Evolutionary conservation across 2,888 invertebrate species (phyloP), one percentile per base, ranked within the genome.

Genomic region (Drosophila subsilvestris): DNA sequence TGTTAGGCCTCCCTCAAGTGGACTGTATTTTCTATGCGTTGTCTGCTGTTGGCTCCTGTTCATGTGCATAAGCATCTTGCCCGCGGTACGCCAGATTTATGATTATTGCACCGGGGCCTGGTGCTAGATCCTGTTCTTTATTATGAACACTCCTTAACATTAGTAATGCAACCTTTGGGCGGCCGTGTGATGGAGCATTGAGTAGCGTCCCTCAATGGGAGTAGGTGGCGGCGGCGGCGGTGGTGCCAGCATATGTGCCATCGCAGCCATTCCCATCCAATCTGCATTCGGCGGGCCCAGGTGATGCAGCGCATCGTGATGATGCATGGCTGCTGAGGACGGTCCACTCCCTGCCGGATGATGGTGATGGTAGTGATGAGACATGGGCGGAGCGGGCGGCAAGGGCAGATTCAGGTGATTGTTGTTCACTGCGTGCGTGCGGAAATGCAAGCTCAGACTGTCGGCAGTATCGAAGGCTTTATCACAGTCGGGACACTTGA

Each of bases 401-500:
- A 91, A 65, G 0, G 91, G 90, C 14, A 90, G 71, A 53, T 83
- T 86, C 1, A 91, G 70, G 9, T 90, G 66, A 70, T 83, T 88
- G 67, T 79, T 88, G 43, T 83, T 89, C 5, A 71, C 76, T 0
- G 89, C 90, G 71, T 92, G 92, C 3, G 90, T 90, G 12, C 92
- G 92, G 60, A 92, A 92, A 75, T 92, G 92, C 2, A 90, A 72
- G 51, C 90, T 91, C 12, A 92, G 79, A 61, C 89, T 90, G 29
- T 90, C 88, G 0, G 92, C 90, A 2, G 92, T 89, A 32, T 91
- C 87, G 60, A 91, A 92, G 7, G 91, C 91, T 59, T 92, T 91
- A 75, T 91, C 90, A 74, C 92, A 92, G 54, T 92, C 92, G 0
- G 92, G 91, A 69, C 92, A 92, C 79, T 92, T 92, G 45, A 91